phyloP scores from a whole-genome alignment of 2,888 invertebrate genomes.

The Mesochorus sp. region DNA sequence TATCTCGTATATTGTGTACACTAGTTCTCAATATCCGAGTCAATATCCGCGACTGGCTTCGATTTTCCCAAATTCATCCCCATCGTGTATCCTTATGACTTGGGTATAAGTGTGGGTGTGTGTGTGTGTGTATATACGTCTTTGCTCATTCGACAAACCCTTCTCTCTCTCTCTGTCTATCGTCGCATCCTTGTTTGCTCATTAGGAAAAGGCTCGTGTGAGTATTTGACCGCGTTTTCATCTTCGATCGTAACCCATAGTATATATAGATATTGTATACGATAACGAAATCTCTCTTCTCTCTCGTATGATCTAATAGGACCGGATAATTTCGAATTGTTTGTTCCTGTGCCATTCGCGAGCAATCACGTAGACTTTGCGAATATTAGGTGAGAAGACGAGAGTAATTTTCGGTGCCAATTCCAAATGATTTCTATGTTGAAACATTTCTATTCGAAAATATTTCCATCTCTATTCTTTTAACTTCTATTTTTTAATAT shows the following conservation, averaged over 20 bases:
- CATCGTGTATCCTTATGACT: not conserved
- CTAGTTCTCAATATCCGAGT: constrained; percentile 55
- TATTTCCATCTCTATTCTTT: too few species aligned
- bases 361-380: constrained; percentile 17
- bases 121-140: not conserved
- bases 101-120: too few species aligned
- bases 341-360: constrained; percentile 3
- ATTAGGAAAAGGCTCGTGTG: constrained; percentile 20
- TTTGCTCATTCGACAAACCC: not conserved
- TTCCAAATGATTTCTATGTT: not conserved
- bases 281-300: constrained; percentile 24
- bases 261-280: not conserved
- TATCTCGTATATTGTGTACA: constrained; percentile 19
- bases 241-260: not conserved
- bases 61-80: constrained; percentile 34
- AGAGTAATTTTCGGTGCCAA: not conserved
- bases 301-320: constrained; percentile 13
- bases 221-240: constrained; percentile 27
- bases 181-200: constrained; percentile 41
- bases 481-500: too few species aligned
- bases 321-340: constrained; percentile 26
- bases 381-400: not conserved
- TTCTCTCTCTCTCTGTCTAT: not conserved
- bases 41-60: constrained; percentile 52
- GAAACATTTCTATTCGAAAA: not conserved